Evolutionary conservation across 1,140 invertebrate genomes (phyloP).

Genomic region (Leptinotarsa undecemlineata): DNA sequence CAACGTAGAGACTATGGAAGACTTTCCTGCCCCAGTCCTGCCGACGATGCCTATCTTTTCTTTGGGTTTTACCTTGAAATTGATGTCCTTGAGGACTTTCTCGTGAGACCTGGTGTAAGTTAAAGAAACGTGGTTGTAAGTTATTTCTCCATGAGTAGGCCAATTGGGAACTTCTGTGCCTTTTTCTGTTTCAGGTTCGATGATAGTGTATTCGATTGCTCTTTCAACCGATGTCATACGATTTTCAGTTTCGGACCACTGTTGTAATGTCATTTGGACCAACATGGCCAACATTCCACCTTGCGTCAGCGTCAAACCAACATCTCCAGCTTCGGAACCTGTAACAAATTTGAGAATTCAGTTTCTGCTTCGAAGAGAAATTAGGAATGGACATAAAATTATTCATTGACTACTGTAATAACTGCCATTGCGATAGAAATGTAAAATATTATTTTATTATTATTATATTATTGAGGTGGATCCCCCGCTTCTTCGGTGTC

Average conservation of each 20-base stretch:
- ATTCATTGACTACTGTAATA: too few relatives aligned
- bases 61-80: constrained; percentile 63
- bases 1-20: constrained; percentile 72
- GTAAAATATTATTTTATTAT: too few relatives aligned
- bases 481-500: too few relatives aligned
- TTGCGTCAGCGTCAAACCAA: constrained; percentile 66
- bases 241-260: constrained; percentile 71
- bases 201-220: constrained; percentile 72
- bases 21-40: constrained; percentile 58
- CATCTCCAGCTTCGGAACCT: constrained; percentile 59
- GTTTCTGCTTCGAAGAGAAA: too few relatives aligned
- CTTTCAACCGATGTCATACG: constrained; percentile 82
- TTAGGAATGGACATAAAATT: too few relatives aligned
- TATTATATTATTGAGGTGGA: too few relatives aligned
- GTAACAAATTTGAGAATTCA: constrained; percentile 19
- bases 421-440: too few relatives aligned
- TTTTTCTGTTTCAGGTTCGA: constrained; percentile 71
- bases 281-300: constrained; percentile 28
- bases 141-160: constrained; percentile 73
- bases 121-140: constrained; percentile 69
- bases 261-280: constrained; percentile 67
- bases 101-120: constrained; percentile 69
- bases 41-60: constrained; percentile 80
- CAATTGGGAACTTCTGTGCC: constrained; percentile 57
- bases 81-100: constrained; percentile 74